Evolutionary conservation across 2,113 vertebrate species (phyloP).

Genomic region (Rhagologus leucostigma): DNA sequence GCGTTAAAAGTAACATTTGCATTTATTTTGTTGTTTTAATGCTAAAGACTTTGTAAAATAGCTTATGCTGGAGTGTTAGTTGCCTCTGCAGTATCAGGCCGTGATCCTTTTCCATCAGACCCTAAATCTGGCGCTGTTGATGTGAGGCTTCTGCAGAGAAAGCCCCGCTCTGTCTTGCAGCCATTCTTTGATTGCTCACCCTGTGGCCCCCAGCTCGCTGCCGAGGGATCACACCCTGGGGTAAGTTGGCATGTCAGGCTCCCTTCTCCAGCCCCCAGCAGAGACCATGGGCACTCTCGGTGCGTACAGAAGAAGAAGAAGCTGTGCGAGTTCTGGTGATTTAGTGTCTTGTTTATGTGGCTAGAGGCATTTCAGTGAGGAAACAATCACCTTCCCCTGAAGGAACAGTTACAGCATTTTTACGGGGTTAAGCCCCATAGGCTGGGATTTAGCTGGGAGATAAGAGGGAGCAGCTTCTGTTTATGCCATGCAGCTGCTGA

Average conservation of each 20-base stretch:
- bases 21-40: neutral
- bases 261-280: neutral
- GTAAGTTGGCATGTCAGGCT: neutral
- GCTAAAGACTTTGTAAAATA: neutral
- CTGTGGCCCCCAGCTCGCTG: neutral
- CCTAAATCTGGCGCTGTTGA: neutral
- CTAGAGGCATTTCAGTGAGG: neutral
- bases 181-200: fast-evolving
- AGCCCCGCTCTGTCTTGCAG: neutral
- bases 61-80: neutral
- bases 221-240: fast-evolving
- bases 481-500: slow-evolving; percentile 41
- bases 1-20: neutral
- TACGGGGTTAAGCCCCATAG: neutral
- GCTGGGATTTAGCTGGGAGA: neutral
- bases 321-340: neutral
- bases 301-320: neutral
- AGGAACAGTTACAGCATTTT: neutral
- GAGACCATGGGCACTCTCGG: neutral
- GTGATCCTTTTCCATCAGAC: neutral
- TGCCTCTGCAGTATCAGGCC: neutral
- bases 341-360: neutral
- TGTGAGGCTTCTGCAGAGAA: neutral
- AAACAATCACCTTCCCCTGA: neutral
- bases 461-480: neutral